A percentile compares a stretch with the other conserved stretches of the same genome.
Evolutionary conservation across 2,113 vertebrate genomes (phyloP).

Genomic region (Hypocryptadius cinnamomeus): DNA sequence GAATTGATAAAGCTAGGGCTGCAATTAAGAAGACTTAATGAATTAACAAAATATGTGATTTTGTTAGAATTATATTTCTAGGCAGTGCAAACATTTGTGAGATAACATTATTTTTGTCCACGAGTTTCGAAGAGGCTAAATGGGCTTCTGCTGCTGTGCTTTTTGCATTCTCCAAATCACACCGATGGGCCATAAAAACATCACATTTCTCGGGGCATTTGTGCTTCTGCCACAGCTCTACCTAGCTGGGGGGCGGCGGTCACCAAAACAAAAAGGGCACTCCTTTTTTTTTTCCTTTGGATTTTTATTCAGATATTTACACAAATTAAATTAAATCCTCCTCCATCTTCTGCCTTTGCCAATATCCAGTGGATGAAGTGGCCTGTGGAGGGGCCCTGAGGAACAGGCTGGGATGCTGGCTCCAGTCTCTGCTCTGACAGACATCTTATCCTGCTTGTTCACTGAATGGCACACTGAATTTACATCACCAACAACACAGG

Average conservation of each 20-base stretch:
- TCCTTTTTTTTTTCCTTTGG: background rate
- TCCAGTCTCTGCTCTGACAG: background rate
- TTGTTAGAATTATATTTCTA: constrained; percentile 3
- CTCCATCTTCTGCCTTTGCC: background rate
- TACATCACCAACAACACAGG: constrained; percentile 29
- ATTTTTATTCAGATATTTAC: background rate
- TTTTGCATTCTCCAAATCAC: background rate
- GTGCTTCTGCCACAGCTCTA: background rate
- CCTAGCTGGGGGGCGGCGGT: fast-evolving
- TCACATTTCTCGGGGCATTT: fast-evolving
- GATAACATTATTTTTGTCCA: background rate
- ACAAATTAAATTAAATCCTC: background rate
- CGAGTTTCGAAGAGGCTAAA: background rate
- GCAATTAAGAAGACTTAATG: constrained; percentile 53
- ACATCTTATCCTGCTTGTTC: background rate
- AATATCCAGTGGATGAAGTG: fast-evolving
- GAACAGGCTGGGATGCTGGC: background rate
- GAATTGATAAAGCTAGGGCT: constrained; percentile 50
- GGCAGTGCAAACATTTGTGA: background rate
- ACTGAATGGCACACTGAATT: background rate
- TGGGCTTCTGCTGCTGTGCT: background rate
- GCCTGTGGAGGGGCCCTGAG: background rate
- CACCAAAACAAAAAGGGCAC: background rate
- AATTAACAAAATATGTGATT: constrained; percentile 32
- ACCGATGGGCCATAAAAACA: background rate